Evolutionary conservation across 2,888 invertebrate genomes (phyloP).

Genomic region (Conus canariensis): DNA sequence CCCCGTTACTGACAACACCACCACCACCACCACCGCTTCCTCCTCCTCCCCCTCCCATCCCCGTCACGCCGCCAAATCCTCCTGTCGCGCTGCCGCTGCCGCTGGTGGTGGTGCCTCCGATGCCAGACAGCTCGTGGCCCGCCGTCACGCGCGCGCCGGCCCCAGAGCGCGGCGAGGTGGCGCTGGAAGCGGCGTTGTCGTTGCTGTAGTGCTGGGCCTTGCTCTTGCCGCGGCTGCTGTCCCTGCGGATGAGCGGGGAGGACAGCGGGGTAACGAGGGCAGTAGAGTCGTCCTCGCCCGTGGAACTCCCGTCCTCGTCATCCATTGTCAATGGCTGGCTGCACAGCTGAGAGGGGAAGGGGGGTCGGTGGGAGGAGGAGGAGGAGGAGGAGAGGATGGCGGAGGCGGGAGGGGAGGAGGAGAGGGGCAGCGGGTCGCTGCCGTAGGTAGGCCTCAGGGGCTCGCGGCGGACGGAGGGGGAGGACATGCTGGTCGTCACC

Average conservation of each 20-base stretch:
- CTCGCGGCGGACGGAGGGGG: slow-evolving; percentile 22
- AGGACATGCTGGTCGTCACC: neutral
- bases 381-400: slow-evolving; percentile 27
- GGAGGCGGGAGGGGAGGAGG: slow-evolving; percentile 26
- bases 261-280: slow-evolving; percentile 50
- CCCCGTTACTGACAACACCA: slow-evolving; percentile 33
- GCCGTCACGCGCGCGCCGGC: slow-evolving; percentile 37
- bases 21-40: slow-evolving; percentile 34
- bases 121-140: slow-evolving; percentile 25
- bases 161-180: slow-evolving; percentile 38
- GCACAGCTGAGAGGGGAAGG: slow-evolving; percentile 10
- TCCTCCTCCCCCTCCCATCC: neutral
- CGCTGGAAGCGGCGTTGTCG: neutral
- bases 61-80: slow-evolving; percentile 34
- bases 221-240: slow-evolving; percentile 29
- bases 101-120: neutral
- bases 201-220: slow-evolving; percentile 33
- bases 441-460: neutral
- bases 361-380: slow-evolving; percentile 18
- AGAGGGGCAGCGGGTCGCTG: slow-evolving; percentile 29
- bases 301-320: slow-evolving; percentile 42
- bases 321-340: slow-evolving; percentile 32
- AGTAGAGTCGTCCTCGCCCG: slow-evolving; percentile 49
- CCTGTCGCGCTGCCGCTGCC: slow-evolving; percentile 2
- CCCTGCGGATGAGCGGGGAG: slow-evolving; percentile 48